Evolutionary conservation across 2,888 invertebrate genomes (phyloP).

Genomic region (Amphipoea oculea): DNA sequence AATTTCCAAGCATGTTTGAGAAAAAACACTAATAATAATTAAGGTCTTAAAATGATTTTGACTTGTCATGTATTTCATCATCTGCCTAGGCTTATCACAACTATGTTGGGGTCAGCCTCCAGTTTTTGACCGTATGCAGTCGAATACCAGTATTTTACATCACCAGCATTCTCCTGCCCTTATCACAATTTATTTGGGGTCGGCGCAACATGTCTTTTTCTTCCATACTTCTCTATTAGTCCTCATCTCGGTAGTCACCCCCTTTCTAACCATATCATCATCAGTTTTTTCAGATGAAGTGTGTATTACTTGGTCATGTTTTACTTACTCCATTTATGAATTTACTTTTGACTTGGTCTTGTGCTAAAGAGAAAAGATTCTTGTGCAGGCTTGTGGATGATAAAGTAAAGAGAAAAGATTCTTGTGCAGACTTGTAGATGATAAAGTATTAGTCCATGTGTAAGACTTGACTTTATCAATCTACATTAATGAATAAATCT

Average conservation of each 20-base stretch:
- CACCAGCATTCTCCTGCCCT: too few relatives aligned
- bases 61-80: slow-evolving; percentile 4
- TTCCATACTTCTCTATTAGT: too few relatives aligned
- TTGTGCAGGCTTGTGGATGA: too few relatives aligned
- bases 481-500: not conserved
- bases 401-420: not conserved
- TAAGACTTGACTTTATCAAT: not conserved
- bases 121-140: not conserved
- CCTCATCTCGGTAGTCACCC: too few relatives aligned
- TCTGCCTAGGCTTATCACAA: not conserved
- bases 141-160: not conserved
- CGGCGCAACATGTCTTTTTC: too few relatives aligned
- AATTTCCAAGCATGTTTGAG: too few relatives aligned
- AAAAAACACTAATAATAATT: too few relatives aligned
- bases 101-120: not conserved
- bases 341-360: too few relatives aligned
- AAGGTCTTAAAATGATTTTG: not conserved
- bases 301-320: not conserved
- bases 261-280: too few relatives aligned
- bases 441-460: not conserved
- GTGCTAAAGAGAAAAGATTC: not conserved
- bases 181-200: too few relatives aligned
- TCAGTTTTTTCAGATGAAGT: not conserved
- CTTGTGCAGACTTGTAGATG: not conserved
- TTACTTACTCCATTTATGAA: not conserved